These are phyloP conservation scores for Oophaga sylvatica DNA, from an alignment of 2,797 vertebrate genomes.

Conservation along the genomic window DNA sequence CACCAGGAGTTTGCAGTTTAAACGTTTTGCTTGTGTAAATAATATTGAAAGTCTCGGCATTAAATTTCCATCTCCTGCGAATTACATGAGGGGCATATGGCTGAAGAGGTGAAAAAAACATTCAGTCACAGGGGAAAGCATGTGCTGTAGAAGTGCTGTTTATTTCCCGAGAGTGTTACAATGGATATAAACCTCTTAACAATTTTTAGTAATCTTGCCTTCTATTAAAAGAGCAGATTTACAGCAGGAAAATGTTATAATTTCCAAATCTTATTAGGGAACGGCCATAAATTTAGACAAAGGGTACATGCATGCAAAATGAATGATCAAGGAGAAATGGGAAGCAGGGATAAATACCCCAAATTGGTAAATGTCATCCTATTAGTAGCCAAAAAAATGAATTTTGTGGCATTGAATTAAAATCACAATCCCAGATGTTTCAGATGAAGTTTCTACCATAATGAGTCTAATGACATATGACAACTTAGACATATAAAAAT, in stretches of 20 bases:
- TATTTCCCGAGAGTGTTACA: not conserved
- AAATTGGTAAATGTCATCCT: too few species aligned
- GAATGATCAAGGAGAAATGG: not conserved
- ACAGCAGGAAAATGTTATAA: not conserved
- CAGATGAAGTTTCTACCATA: too few species aligned
- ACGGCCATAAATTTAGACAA: not conserved
- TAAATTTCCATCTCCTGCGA: not conserved
- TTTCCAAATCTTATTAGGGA: not conserved
- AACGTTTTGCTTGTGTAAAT: slow-evolving; percentile 31
- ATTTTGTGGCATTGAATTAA: too few species aligned
- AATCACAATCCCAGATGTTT: too few species aligned
- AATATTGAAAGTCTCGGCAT: slow-evolving; percentile 19
- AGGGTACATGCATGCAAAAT: not conserved
- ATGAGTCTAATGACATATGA: too few species aligned
- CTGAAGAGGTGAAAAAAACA: not conserved
- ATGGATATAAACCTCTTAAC: not conserved
- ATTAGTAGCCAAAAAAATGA: too few species aligned
- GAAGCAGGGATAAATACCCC: too few species aligned
- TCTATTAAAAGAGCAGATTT: not conserved
- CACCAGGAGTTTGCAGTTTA: slow-evolving; percentile 24
- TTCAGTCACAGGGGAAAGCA: not conserved
- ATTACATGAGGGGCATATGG: not conserved
- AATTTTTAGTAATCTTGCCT: not conserved
- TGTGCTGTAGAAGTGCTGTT: not conserved
- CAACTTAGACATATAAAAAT: too few species aligned